Percentiles rank a stretch among this genome's conserved stretches.
phyloP scores from a whole-genome alignment of 2,888 invertebrate species.

The Hermodice carunculata region DNA sequence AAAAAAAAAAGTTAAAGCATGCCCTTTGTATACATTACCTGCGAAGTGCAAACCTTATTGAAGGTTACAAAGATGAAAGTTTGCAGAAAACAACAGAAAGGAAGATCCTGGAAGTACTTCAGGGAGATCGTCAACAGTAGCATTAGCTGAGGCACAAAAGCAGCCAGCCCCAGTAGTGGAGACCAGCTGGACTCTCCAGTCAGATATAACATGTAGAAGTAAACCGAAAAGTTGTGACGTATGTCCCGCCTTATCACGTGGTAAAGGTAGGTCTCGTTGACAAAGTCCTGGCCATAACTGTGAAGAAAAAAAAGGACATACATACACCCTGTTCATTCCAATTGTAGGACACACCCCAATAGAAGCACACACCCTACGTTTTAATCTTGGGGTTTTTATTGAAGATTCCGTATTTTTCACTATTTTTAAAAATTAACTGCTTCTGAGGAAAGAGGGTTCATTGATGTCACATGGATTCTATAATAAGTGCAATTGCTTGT shows the following conservation, averaged over 20 bases:
- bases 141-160: slow-evolving; percentile 79
- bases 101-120: slow-evolving; percentile 74
- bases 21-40: too few species aligned
- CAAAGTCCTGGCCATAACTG: slow-evolving; percentile 87
- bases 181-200: slow-evolving; percentile 28
- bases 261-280: slow-evolving; percentile 93
- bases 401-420: too few species aligned
- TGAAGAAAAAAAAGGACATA: slow-evolving; percentile 28
- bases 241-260: slow-evolving; percentile 90
- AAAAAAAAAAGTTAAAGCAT: too few species aligned
- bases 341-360: too few species aligned
- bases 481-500: too few species aligned
- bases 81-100: slow-evolving; percentile 86
- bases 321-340: too few species aligned
- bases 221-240: slow-evolving; percentile 95
- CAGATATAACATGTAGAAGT: slow-evolving; percentile 93
- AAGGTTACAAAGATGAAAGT: slow-evolving; percentile 91
- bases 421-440: too few species aligned
- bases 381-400: too few species aligned
- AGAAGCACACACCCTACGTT: too few species aligned
- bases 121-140: slow-evolving; percentile 50
- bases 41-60: slow-evolving; percentile 97
- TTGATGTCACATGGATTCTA: too few species aligned
- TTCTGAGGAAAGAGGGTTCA: too few species aligned
- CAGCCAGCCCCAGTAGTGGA: slow-evolving; percentile 75